Evolutionary conservation across 2,113 vertebrate species (phyloP), one percentile per base, ranked within the genome.

Genomic region (chimpanzee (Pan troglodytes)): DNA sequence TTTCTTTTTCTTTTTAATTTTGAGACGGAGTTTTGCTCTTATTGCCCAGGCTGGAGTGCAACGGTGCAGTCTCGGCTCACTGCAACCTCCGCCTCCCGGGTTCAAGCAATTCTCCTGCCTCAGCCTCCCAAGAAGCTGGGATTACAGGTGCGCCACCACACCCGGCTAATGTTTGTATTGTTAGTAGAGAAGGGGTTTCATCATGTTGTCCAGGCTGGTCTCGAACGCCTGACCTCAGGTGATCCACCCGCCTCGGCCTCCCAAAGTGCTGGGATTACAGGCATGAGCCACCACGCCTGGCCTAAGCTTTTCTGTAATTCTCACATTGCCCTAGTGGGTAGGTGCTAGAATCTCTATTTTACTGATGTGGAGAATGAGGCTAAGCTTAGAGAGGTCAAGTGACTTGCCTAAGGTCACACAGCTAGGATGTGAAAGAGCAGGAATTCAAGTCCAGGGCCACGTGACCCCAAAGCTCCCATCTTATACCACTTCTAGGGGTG

Each of bases 371-470:
- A 64, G 27, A 61, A 85, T 52, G 86, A 38, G 38, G 32, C 17
- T 96, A 68, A 82, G 32, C 32, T 96, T 61, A 78, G 79, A 94
- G 70, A 61, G 70, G 50, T 64, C 72, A 72, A 72, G 23, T 55
- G 35, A 73, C 30, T 59, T 82, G 79, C 52, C 12, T 40, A 25
- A 88, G 61, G 64, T 48, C 87, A 94, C 94, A 88, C 82, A 95
- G 92, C 52, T 4, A 61, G 57, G 32, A 83, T 52, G 40, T 25
- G 5, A 59, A 90, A 93, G 38, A 64, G 67, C 22, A 80, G 38
- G 32, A 73, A n/a, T 25, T 87, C 57, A 40, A 48, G 79, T 5
- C 14, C 72, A 61, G 76, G 72, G 45, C 64, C 43, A 0, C 1
- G 13, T 8, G 72, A 40, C 27, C 70, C 73, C 75, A 57, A 40